Percentiles rank a stretch among this genome's conserved stretches.
Evolutionary conservation across 1,140 invertebrate species (phyloP).

Genomic region (Sycobia sp.): DNA sequence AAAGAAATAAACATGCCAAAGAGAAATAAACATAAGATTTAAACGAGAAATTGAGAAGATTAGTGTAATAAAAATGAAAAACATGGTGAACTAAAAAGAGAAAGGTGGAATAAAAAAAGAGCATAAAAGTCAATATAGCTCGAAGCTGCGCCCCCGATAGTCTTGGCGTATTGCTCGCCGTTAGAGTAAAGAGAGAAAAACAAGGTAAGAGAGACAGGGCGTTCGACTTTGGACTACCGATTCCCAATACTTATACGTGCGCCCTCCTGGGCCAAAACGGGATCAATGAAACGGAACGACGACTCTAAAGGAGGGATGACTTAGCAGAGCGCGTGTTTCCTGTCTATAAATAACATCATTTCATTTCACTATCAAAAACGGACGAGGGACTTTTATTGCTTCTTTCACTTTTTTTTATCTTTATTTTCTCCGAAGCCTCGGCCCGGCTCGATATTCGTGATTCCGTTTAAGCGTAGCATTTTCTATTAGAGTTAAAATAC

Average conservation of each 20-base stretch:
- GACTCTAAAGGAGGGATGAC: background rate
- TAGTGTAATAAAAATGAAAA: background rate
- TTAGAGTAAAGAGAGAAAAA: conserved; percentile 47
- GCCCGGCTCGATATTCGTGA: too few relatives aligned
- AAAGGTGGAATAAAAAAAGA: conserved; percentile 45
- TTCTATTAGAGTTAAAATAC: too few relatives aligned
- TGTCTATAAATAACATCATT: conserved; percentile 40
- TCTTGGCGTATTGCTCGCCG: conserved; percentile 57
- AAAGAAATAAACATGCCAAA: background rate
- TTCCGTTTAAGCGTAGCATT: too few relatives aligned
- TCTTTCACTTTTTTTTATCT: conserved; percentile 1
- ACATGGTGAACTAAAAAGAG: background rate
- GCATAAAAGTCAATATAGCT: conserved; percentile 51
- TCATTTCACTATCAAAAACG: conserved; percentile 28
- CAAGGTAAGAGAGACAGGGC: conserved; percentile 36
- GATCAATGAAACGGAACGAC: conserved; percentile 51
- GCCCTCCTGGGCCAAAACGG: conserved; percentile 45
- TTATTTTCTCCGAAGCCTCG: too few relatives aligned
- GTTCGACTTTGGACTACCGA: too few relatives aligned
- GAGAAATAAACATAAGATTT: too few relatives aligned
- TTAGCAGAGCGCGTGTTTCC: conserved; percentile 35
- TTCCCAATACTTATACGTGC: too few relatives aligned
- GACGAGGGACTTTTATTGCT: conserved; percentile 10
- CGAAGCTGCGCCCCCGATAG: conserved; percentile 49
- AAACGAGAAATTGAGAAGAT: background rate